Percentiles rank a stretch among this genome's conserved stretches.
Evolutionary conservation across 2,113 vertebrate genomes (phyloP).

Genomic region (Phalacrocorax pelagicus): DNA sequence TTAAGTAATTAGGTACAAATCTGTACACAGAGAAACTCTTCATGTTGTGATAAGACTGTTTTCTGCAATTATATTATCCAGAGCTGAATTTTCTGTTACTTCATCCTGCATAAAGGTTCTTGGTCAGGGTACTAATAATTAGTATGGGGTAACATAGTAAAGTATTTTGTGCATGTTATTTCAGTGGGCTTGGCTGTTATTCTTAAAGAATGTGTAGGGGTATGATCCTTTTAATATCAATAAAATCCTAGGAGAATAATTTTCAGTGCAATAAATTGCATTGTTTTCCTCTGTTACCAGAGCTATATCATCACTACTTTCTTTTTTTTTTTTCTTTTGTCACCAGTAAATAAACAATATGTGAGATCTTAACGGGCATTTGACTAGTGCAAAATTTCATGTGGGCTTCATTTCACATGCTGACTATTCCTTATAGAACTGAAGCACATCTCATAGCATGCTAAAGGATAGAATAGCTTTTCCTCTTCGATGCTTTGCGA

Average conservation of each 20-base stretch:
- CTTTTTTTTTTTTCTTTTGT: background rate
- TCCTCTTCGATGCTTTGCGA: background rate
- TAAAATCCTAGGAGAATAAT: background rate
- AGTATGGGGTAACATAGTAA: background rate
- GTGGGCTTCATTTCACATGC: background rate
- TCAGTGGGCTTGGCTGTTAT: background rate
- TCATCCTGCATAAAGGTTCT: background rate
- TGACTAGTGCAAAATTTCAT: background rate
- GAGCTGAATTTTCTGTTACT: background rate
- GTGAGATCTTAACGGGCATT: background rate
- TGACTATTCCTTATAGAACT: background rate
- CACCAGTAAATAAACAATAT: background rate
- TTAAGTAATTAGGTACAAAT: background rate
- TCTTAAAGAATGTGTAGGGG: background rate
- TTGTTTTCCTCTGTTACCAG: background rate
- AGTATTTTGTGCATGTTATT: background rate
- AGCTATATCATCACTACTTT: background rate
- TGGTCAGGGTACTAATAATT: background rate
- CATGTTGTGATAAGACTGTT: background rate
- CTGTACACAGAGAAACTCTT: background rate
- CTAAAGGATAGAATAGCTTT: background rate
- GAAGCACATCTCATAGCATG: background rate
- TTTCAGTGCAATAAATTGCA: background rate
- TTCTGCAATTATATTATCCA: background rate
- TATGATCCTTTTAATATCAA: background rate